Base-by-base conservation (phyloP, 2,888 invertebrate genomes). In the Drepanosiphum platanoidis region DNA sequence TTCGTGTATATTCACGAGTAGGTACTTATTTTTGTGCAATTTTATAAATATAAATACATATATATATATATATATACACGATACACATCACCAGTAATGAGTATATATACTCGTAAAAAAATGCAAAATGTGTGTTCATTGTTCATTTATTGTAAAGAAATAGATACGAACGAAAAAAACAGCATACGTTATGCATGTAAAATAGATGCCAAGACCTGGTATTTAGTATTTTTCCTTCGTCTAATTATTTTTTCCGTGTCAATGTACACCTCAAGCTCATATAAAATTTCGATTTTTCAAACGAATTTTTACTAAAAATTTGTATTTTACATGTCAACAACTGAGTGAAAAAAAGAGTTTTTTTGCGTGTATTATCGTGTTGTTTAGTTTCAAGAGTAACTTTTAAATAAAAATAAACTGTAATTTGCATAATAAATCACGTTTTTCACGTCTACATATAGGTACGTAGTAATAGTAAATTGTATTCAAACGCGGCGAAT, bases 271-370 rank as follows among this genome's bases (percentile, higher is more conserved):
- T n/a, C n/a, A n/a, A n/a, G n/a, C n/a, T n/a, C n/a, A n/a, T n/a
- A n/a, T n/a, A n/a, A n/a, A n/a, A n/a, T n/a, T n/a, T n/a, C 52
- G 18, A n/a, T 61, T 27, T 8, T 77, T 18, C 58, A 36, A 15
- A 36, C 9, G 27, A 77, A 18, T 75, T 58, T n/a, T 2, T 7
- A n/a, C 15, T n/a, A 30, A 9, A 34, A 1, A 27, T 58, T 75
- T 75, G n/a, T 58, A 61, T 34, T 77, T 61, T 39, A 77, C 61
- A 77, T 61, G 61, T 36, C 58, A 58, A 77, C 61, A 27, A 18
- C 27, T 61, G 18, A 4, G 61, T 8, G 15, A 36, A 61, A 58
- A 61, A n/a, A n/a, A n/a, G 3, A 61, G 36, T 34, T 61, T 30
- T 46, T 18, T 36, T 36, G 27, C 27, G 36, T 77, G n/a, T 36